phyloP scores from a whole-genome alignment of 2,797 vertebrate species.

The Poeciliopsis presidionis region DNA sequence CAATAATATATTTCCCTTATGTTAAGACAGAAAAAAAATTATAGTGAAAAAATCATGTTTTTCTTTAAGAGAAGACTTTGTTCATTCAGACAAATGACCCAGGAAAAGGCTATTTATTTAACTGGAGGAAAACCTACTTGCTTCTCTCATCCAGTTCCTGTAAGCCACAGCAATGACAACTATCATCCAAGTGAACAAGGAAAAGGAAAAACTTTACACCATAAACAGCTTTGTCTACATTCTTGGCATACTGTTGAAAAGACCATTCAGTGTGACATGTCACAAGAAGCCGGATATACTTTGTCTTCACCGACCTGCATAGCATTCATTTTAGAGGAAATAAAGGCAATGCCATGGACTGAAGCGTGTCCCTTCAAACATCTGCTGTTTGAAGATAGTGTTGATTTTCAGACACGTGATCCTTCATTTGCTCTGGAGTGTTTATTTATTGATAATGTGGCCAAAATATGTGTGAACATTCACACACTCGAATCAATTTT shows the following conservation, averaged over 20 bases:
- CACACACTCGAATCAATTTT: neutral
- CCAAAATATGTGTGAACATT: neutral
- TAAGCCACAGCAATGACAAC: conserved; percentile 19
- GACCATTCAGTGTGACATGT: conserved; percentile 5
- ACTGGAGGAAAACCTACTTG: neutral
- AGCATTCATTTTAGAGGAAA: conserved; percentile 16
- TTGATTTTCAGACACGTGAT: conserved; percentile 17
- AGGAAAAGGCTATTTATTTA: conserved; percentile 3
- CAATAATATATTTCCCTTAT: neutral
- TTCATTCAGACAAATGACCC: neutral
- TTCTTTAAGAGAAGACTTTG: neutral
- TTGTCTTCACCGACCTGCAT: conserved; percentile 7
- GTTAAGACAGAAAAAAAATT: neutral
- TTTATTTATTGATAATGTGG: conserved; percentile 10
- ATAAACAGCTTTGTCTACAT: conserved; percentile 18
- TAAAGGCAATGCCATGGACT: conserved; percentile 8
- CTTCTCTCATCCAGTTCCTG: conserved; percentile 1
- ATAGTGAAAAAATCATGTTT: neutral
- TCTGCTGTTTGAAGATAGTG: conserved; percentile 35
- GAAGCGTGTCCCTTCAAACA: conserved; percentile 27
- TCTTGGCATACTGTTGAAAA: conserved; percentile 1
- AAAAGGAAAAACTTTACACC: conserved; percentile 15
- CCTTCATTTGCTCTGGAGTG: conserved; percentile 8
- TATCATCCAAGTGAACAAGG: neutral
- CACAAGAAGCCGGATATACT: conserved; percentile 9